Base-by-base conservation (phyloP, 2,113 vertebrate species). In the Nansenia antarctica region DNA sequence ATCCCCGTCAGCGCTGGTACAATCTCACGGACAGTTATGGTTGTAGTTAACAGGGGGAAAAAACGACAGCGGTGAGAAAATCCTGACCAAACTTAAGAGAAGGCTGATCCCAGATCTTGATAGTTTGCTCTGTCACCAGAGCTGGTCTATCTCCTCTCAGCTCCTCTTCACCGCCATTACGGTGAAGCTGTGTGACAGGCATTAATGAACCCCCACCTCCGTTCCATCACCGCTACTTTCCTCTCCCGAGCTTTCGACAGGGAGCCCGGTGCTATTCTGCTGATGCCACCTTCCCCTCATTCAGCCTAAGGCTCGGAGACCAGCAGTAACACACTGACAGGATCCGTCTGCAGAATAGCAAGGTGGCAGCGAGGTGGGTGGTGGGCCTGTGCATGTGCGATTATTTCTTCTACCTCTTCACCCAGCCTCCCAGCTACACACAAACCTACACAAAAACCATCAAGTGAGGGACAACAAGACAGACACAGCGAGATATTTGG, bases 261-360 rank as follows among this genome's bases (percentile, higher is more conserved):
- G 45, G 34, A 65, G 64, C 26, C 64, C 52, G 18, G 32, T 58
- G 35, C 31, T 39, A 64, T 73, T 80, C 71, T 73, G 74, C 71
- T 74, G 72, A 83, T 73, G 68, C 58, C 73, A 72, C 60, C 0
- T 73, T 35, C 22, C 31, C 32, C 34, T 52, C 82, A 14, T 89
- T 87, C 70, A n/a, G 85, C 62, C 80, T 94, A 67, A 88, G 89
- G 90, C 95, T 93, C 70, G 88, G 85, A 66, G 80, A 91, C 92
- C 70, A 94, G 93, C 87, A 86, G 79, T 22, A 30, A 71, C 92
- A 94, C 65, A 93, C 92, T 71, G 94, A 95, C 24, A 89, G 93
- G 77, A 93, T 94, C 86, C 92, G 93, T 69, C 85, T 94, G 70
- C 91, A 91, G 30, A 89, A 20, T 87, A 30, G 30, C 66, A 87